Base-by-base conservation (phyloP, 2,888 invertebrate species). In the Polyommatus icarus region DNA sequence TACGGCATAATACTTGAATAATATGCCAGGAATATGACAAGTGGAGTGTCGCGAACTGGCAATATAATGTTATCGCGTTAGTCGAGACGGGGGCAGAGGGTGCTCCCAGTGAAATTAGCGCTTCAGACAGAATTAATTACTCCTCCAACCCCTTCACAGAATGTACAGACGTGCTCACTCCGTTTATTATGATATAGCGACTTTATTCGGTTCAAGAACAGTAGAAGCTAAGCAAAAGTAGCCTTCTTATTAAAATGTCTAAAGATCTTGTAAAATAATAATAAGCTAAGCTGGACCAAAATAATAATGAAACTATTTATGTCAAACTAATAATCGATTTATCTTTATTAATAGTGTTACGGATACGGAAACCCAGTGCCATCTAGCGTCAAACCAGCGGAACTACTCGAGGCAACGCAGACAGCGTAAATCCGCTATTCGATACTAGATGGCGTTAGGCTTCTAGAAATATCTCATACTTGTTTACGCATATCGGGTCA, bases 91-190 rank as follows among this genome's bases (percentile, higher is more conserved):
- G 76, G 78, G 76, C 79, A 77, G 81, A 81, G 83, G 84, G 83
- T 85, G 87, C 88, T 86, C 85, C 85, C 84, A 84, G 87, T 87
- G 87, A 85, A 91, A 91, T 91, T 90, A 91, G 91, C 90, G 87
- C 89, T 88, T 86, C 88, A 90, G 91, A 90, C 90, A 85, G 90
- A 88, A 90, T 90, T 90, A 90, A 91, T 91, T 89, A 89, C 87
- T 84, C 85, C 82, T 86, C 86, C 89, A 88, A 85, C 89, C 89
- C 88, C 87, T 81, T 46, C 61, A 24, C 61, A 24, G 10, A 24
- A 24, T 18, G 61, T 61, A 61, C 61, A 20, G 61, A 61, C 61
- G 61, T 61, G 24, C 12, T 61, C 20, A 61, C 24, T 24, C 5
- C 61, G 10, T 61, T 61, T 61, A 61, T 61, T 61, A 61, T 59